Evolutionary conservation across 2,113 vertebrate species (phyloP).

Genomic region (Scartelaos histophorus): DNA sequence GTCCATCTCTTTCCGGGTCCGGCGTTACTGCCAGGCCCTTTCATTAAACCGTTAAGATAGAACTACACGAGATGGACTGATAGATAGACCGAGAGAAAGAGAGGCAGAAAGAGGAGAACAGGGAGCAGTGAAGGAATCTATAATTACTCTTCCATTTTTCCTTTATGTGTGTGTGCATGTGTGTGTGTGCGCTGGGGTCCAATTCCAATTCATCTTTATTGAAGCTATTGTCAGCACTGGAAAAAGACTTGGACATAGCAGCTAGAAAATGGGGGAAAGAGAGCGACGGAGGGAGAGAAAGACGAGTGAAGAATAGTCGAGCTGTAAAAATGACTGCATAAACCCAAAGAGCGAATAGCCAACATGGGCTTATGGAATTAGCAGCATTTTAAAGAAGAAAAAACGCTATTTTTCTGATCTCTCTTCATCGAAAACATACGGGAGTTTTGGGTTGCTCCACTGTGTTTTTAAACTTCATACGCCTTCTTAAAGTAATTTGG

Average conservation of each 20-base stretch:
- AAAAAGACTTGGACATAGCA: conserved; percentile 11
- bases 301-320: neutral
- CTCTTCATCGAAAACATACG: too few species aligned
- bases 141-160: conserved; percentile 57
- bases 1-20: neutral
- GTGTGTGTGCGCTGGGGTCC: conserved; percentile 22
- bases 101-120: conserved; percentile 5
- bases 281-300: conserved; percentile 1
- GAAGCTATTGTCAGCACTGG: conserved; percentile 66
- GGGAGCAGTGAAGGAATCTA: conserved; percentile 52
- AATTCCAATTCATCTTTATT: conserved; percentile 74
- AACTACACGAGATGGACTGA: conserved; percentile 24
- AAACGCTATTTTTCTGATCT: too few species aligned
- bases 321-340: neutral
- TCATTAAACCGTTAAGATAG: conserved; percentile 3
- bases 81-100: conserved; percentile 13
- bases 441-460: too few species aligned
- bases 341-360: neutral
- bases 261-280: conserved; percentile 19
- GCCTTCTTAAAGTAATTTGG: too few species aligned
- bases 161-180: conserved; percentile 26
- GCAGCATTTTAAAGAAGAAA: neutral
- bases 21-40: neutral
- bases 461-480: too few species aligned
- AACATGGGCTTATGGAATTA: neutral